Conservation (phyloP, 2,888 invertebrate species). For the Caenorhabditis sp. region DNA sequence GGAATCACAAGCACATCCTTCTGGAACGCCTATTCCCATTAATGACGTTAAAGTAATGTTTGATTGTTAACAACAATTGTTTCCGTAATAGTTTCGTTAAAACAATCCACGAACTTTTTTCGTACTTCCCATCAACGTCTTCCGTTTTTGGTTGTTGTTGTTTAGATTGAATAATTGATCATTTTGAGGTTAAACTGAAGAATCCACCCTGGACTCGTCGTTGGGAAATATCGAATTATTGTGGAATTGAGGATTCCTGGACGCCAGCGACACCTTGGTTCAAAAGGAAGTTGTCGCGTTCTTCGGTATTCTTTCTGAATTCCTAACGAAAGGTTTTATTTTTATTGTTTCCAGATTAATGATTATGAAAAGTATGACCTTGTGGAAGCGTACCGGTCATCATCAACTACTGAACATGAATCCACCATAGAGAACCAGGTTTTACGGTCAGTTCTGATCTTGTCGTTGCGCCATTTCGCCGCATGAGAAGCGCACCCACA, state of each 20-base stretch:
- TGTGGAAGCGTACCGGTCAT: slow-evolving; percentile 75
- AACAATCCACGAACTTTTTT: too few species aligned
- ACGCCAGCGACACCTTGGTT: slow-evolving; percentile 77
- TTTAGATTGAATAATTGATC: too few species aligned
- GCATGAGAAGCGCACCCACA: too few species aligned
- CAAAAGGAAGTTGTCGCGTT: slow-evolving; percentile 79
- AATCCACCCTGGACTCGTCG: slow-evolving; percentile 92
- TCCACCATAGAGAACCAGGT: slow-evolving; percentile 69
- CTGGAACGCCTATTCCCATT: slow-evolving; percentile 89
- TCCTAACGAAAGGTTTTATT: not conserved
- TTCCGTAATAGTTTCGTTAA: too few species aligned
- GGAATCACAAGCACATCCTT: slow-evolving; percentile 90
- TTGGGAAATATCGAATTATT: slow-evolving; percentile 86
- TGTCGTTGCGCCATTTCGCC: too few species aligned
- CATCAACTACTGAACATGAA: slow-evolving; percentile 78
- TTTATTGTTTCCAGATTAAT: slow-evolving; percentile 66
- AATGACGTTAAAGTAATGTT: slow-evolving; percentile 86
- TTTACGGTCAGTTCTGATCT: slow-evolving; percentile 61
- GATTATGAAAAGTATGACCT: slow-evolving; percentile 80
- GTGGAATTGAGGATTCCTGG: slow-evolving; percentile 81
- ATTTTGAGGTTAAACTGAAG: slow-evolving; percentile 85
- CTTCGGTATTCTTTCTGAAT: slow-evolving; percentile 58
- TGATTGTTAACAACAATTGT: not conserved
- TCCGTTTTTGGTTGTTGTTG: too few species aligned
- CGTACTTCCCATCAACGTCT: too few species aligned